Conservation (phyloP, 1,140 invertebrate species). For the Bursaphelenchus mucronatus region DNA sequence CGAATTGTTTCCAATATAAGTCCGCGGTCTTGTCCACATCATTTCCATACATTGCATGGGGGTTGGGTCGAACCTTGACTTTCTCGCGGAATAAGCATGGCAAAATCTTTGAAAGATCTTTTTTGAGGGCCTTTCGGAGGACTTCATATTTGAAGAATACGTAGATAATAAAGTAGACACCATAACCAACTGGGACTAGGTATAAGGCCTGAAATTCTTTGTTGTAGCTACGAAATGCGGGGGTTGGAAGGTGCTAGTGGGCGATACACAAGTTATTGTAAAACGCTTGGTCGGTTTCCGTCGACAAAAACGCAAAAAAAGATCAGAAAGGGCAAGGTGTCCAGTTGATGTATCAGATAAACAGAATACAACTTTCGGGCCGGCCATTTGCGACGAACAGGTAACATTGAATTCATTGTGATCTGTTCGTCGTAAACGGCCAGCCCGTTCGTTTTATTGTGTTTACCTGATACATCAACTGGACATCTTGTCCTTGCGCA, state of each 20-base stretch:
- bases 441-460: background rate
- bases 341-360: no score
- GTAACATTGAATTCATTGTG: no score
- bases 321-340: no score
- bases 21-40: background rate
- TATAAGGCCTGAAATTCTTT: conserved; percentile 1
- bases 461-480: conserved; percentile 6
- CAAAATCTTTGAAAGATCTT: background rate
- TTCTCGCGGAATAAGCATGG: conserved; percentile 5
- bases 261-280: no score
- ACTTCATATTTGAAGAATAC: conserved; percentile 13
- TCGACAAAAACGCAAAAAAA: no score
- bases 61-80: conserved; percentile 13
- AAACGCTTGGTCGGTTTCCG: no score
- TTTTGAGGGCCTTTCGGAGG: background rate
- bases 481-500: conserved; percentile 6
- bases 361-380: no score
- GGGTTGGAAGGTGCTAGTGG: no score
- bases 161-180: conserved; percentile 11
- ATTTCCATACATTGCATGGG: background rate
- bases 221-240: no score
- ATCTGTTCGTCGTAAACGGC: background rate
- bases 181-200: conserved; percentile 16
- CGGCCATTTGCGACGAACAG: no score
- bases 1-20: conserved; percentile 17